phyloP scores from a whole-genome alignment of 2,113 vertebrate species.

The Anas platyrhynchos region DNA sequence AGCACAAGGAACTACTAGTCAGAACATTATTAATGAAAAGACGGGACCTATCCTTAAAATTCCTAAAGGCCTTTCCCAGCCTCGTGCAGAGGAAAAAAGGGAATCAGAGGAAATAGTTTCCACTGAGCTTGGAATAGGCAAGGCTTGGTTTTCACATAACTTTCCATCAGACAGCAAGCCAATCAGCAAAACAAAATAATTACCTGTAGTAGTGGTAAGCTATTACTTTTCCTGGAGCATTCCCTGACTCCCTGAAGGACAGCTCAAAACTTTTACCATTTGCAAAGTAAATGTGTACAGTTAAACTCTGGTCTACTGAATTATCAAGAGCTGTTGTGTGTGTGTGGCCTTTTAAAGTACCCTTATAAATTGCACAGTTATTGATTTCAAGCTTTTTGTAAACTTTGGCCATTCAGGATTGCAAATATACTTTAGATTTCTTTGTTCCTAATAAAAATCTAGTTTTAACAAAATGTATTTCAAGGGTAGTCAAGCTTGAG shows the following conservation, averaged over 20 bases:
- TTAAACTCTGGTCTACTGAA: constrained; percentile 3
- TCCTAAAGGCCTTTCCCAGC: background rate
- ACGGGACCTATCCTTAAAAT: background rate
- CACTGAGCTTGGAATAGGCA: background rate
- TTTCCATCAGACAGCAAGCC: constrained; percentile 41
- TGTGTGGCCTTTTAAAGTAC: background rate
- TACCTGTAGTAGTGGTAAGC: constrained; percentile 61
- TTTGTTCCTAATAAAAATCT: background rate
- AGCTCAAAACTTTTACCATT: constrained; percentile 44
- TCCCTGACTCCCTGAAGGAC: constrained; percentile 63
- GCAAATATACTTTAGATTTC: background rate
- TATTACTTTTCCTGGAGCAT: constrained; percentile 68
- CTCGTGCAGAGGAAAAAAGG: background rate
- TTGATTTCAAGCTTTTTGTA: background rate
- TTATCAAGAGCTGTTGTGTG: background rate
- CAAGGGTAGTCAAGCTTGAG: background rate
- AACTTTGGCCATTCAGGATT: background rate
- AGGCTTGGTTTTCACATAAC: background rate
- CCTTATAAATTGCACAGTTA: background rate
- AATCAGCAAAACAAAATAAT: constrained; percentile 45
- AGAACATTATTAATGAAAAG: constrained; percentile 33
- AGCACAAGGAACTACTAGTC: constrained; percentile 3
- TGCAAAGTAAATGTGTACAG: background rate
- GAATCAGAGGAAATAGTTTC: background rate
- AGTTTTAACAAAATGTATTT: background rate